A percentile compares a stretch with the other conserved stretches of the same genome.
Evolutionary conservation across 2,113 vertebrate genomes (phyloP).

Genomic region (Conger conger): DNA sequence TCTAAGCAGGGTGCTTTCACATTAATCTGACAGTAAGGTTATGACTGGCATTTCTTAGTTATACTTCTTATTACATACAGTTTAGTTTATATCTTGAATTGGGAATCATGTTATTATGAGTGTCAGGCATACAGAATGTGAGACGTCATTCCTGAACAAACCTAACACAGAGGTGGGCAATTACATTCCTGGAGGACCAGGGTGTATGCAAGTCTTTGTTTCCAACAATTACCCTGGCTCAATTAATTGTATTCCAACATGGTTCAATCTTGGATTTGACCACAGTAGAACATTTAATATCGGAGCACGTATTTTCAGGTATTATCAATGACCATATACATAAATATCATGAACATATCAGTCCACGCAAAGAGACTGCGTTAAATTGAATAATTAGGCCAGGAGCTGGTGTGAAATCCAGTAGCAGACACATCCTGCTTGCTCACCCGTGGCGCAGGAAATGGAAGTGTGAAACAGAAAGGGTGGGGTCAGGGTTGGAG

Average conservation of each 20-base stretch:
- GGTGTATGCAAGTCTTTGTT: neutral
- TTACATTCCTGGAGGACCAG: too few species aligned
- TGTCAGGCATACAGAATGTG: neutral
- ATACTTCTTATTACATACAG: too few species aligned
- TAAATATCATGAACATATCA: too few species aligned
- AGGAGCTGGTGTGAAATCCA: neutral
- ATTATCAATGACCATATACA: too few species aligned
- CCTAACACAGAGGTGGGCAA: neutral
- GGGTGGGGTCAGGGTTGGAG: neutral
- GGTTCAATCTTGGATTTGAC: too few species aligned
- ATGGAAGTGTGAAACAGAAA: neutral
- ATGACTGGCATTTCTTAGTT: neutral
- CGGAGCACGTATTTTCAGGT: too few species aligned
- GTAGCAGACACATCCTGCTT: too few species aligned
- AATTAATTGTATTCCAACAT: too few species aligned
- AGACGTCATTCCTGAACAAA: neutral
- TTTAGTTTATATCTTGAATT: neutral
- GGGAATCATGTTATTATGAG: neutral
- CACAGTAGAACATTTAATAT: too few species aligned
- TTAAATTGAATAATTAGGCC: too few species aligned
- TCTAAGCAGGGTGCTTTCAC: slow-evolving; percentile 12
- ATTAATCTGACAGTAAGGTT: neutral
- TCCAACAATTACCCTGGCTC: too few species aligned
- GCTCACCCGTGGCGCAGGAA: neutral
- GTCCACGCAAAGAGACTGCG: too few species aligned